Conservation (phyloP, 2,797 vertebrate genomes). For the Micrastur ruficollis region DNA sequence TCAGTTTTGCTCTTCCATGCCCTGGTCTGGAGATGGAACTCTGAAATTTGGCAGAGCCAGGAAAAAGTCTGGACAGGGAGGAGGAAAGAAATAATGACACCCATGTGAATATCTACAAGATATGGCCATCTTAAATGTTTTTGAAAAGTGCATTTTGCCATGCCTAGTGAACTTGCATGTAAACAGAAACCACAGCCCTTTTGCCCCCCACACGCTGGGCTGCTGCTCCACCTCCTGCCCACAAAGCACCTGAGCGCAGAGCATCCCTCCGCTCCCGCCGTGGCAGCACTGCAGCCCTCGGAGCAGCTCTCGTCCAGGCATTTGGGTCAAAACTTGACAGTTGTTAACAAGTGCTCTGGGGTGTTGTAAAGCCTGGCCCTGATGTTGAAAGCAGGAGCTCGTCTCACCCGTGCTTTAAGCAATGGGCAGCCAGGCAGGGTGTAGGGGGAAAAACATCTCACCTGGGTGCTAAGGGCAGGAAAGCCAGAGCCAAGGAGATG, state of each 20-base stretch:
- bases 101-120: not conserved
- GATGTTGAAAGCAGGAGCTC: not conserved
- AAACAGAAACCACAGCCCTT: not conserved
- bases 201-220: not conserved
- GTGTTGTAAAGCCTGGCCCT: not conserved
- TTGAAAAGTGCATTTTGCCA: not conserved
- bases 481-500: not conserved
- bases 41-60: not conserved
- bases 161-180: not conserved
- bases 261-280: fast-evolving
- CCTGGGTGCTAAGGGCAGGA: not conserved
- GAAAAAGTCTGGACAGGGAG: not conserved
- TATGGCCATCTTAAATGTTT: not conserved
- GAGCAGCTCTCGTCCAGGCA: not conserved
- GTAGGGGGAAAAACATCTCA: not conserved
- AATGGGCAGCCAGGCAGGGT: not conserved
- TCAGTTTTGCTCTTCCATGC: not conserved
- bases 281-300: not conserved
- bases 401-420: not conserved
- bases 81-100: not conserved
- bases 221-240: not conserved
- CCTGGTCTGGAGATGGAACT: not conserved
- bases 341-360: not conserved
- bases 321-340: not conserved
- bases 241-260: not conserved